A percentile compares a stretch with the other conserved stretches of the same genome.
Conservation (phyloP, 1,140 invertebrate species). For the Littorina saxatilis region DNA sequence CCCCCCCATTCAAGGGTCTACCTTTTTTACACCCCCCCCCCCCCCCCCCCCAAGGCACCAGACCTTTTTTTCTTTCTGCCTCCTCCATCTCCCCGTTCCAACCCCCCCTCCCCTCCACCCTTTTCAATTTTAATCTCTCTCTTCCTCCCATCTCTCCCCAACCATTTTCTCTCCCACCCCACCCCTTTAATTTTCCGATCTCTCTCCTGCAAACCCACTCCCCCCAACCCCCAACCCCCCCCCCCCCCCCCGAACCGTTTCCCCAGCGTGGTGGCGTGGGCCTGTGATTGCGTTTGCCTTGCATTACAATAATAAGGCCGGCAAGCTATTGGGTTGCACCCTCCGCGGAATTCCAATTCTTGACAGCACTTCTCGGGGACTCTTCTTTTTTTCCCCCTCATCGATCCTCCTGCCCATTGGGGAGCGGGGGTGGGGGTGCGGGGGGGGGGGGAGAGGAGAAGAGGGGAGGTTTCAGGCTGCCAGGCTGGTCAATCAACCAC, state of each 20-base stretch:
- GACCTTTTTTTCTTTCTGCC: no score
- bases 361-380: constrained; percentile 13
- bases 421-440: no score
- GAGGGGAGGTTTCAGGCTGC: no score
- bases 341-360: constrained; percentile 16
- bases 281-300: constrained; percentile 23
- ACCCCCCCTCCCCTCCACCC: no score
- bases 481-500: neutral
- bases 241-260: neutral
- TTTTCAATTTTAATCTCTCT: no score
- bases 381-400: neutral
- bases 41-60: no score
- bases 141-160: no score
- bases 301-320: constrained; percentile 24
- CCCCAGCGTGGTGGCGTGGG: neutral
- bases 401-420: neutral
- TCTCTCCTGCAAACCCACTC: no score
- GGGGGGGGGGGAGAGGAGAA: neutral
- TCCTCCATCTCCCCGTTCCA: no score
- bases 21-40: no score
- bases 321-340: constrained; percentile 16
- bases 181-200: no score
- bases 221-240: neutral
- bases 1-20: neutral
- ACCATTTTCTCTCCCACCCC: no score